These are phyloP conservation scores for Mus pahari DNA, from an alignment of 2,113 vertebrate genomes.

Conservation along the genomic window DNA sequence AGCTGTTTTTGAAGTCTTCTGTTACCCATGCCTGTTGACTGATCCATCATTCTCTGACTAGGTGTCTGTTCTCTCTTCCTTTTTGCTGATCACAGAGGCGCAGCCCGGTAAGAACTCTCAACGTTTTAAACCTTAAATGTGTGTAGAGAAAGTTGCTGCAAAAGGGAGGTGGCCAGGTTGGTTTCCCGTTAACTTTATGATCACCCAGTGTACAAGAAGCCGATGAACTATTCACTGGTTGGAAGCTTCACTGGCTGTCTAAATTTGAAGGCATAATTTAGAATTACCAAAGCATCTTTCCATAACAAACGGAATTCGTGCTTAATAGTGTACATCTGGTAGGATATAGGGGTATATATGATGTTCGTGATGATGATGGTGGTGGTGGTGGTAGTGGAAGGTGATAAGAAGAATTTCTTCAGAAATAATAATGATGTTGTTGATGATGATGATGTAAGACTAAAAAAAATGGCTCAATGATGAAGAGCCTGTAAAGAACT, in stretches of 20 bases:
- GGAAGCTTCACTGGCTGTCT: neutral
- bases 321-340: neutral
- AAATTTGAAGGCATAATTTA: neutral
- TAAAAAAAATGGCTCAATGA: neutral
- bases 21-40: slow-evolving; percentile 87
- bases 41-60: slow-evolving; percentile 97
- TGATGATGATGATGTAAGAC: neutral
- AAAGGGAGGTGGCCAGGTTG: neutral
- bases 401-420: neutral
- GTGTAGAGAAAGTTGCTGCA: slow-evolving; percentile 42
- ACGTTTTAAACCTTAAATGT: slow-evolving; percentile 67
- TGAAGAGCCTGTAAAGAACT: neutral
- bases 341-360: neutral
- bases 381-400: neutral
- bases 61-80: slow-evolving; percentile 99
- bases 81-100: slow-evolving; percentile 99
- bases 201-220: neutral
- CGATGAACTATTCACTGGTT: neutral
- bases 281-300: slow-evolving; percentile 18
- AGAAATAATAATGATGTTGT: neutral
- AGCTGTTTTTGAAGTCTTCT: slow-evolving; percentile 51
- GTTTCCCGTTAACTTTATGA: slow-evolving; percentile 13
- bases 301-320: neutral
- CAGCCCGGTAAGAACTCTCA: slow-evolving; percentile 94
- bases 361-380: neutral